Base-by-base conservation (phyloP, 2,113 vertebrate genomes). In the Urocitellus parryii region DNA sequence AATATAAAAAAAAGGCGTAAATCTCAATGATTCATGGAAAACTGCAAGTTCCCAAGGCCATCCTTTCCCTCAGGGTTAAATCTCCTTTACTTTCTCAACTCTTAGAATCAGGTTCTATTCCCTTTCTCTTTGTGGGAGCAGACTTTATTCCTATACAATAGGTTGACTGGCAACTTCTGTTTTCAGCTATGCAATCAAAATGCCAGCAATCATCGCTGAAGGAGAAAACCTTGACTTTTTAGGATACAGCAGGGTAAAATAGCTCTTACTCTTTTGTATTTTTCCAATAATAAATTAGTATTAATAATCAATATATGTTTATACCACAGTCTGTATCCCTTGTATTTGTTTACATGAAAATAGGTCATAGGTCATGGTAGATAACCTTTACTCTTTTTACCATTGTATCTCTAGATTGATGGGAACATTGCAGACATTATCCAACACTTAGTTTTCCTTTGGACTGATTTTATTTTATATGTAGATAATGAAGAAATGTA, bases 211-310 rank as follows among this genome's bases (percentile, higher is more conserved):
- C 67, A 29, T 73, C 14, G 91, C 13, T 24, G 9, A 53, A 78
- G 32, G 39, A 93, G 56, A 88, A 83, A 90, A 78, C 5, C 37
- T 81, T 91, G 65, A 87, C 17, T 58, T 94, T 78, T 73, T 87
- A 56, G 29, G 12, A 67, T 67, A 29, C 3, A 53, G 16, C 32
- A 83, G 13, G 34, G 27, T 39, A 45, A 74, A 74, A 67, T 67
- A 61, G 42, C 10, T 77, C 24, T 48, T 77, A 34, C 8, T 61
- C 9, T 45, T 89, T n/a, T 51, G 39, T 51, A 20, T 16, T 82
- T 70, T 91, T 51, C 76, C 25, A 81, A 29, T 85, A 65, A 77
- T n/a, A 95, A 91, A 12, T 88, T 5, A 70, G 70, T 76, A 42
- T 80, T 76, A 83, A 56, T 76, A 85, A 85, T 86, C 45, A 91